Conservation (phyloP, 2,888 invertebrate species). For the Xylophagus ater region DNA sequence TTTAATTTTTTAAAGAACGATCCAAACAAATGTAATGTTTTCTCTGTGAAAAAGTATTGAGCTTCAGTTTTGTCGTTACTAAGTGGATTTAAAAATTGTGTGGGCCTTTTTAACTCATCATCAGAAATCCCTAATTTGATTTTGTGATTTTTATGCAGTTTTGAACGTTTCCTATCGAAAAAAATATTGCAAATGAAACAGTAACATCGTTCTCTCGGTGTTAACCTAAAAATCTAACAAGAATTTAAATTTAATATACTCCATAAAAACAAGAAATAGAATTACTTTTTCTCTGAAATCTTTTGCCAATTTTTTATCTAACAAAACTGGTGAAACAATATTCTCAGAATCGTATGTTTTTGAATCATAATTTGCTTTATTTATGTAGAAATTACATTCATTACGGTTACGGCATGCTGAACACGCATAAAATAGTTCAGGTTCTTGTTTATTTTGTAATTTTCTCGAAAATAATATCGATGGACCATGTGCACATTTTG, state of each 20-base stretch:
- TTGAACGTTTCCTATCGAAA: conserved; percentile 27
- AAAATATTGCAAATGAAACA: conserved; percentile 55
- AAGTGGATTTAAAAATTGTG: conserved; percentile 54
- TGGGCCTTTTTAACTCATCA: conserved; percentile 50
- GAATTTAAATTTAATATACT: conserved; percentile 25
- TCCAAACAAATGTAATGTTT: conserved; percentile 52
- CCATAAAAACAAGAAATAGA: not conserved
- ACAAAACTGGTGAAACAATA: conserved; percentile 36
- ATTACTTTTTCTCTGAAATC: conserved; percentile 5
- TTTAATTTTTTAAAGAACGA: conserved; percentile 49
- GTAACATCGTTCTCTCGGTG: conserved; percentile 43
- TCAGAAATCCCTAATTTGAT: conserved; percentile 44
- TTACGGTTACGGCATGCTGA: conserved; percentile 72
- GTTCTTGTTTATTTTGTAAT: not conserved
- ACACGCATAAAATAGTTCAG: conserved; percentile 50
- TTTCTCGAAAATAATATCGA: conserved; percentile 54
- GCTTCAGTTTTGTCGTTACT: conserved; percentile 72
- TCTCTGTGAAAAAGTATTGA: conserved; percentile 72
- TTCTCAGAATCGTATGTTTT: conserved; percentile 39
- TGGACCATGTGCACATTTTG: conserved; percentile 65
- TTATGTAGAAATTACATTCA: conserved; percentile 59
- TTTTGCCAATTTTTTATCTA: not conserved
- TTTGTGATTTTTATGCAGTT: conserved; percentile 47
- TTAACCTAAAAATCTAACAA: conserved; percentile 8
- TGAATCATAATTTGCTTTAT: conserved; percentile 24